phyloP scores from a whole-genome alignment of 1,140 invertebrate genomes.

The Brachionus paranguensis region DNA sequence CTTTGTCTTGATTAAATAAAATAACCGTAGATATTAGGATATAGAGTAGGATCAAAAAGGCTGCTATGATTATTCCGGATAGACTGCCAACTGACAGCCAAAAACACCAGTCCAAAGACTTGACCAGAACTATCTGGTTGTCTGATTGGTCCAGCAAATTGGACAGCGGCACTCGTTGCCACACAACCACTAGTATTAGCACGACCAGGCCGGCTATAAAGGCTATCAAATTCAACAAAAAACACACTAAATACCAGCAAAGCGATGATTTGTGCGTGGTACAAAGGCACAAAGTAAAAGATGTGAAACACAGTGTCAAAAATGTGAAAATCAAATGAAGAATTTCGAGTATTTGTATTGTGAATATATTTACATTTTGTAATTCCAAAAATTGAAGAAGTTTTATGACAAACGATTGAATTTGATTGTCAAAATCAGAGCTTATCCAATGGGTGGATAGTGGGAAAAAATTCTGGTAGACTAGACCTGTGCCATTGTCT shows the following conservation, averaged over 20 bases:
- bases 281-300: slow-evolving; percentile 36
- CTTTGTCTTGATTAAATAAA: background rate
- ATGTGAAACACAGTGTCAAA: slow-evolving; percentile 25
- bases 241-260: slow-evolving; percentile 38
- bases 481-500: background rate
- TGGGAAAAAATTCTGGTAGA: background rate
- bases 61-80: background rate
- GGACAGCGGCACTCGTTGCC: background rate
- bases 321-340: slow-evolving; percentile 36
- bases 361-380: slow-evolving; percentile 13
- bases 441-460: background rate
- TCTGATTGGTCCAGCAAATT: background rate
- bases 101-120: slow-evolving; percentile 26
- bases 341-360: slow-evolving; percentile 31
- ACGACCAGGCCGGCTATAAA: slow-evolving; percentile 2
- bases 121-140: background rate
- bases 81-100: background rate
- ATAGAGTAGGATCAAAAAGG: slow-evolving; percentile 11
- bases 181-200: background rate
- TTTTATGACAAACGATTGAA: slow-evolving; percentile 17
- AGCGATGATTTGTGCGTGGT: background rate
- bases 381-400: slow-evolving; percentile 17
- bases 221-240: slow-evolving; percentile 1
- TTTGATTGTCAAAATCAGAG: slow-evolving; percentile 19
- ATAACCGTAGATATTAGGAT: background rate